A percentile compares a stretch with the other conserved stretches of the same genome.
phyloP scores from a whole-genome alignment of 2,113 vertebrate genomes.

The Neogobius melanostomus region DNA sequence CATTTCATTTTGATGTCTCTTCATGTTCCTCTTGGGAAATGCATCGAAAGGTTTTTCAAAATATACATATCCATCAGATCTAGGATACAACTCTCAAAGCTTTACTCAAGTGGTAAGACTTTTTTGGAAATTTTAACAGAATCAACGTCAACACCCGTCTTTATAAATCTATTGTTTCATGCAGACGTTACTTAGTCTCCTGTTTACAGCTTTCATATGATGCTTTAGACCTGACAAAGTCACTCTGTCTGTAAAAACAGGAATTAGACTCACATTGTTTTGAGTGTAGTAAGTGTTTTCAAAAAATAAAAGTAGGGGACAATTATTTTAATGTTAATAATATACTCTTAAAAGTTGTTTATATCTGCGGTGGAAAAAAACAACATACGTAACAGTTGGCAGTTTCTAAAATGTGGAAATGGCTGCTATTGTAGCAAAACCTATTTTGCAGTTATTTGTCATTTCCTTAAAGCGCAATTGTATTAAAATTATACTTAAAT shows the following conservation, averaged over 20 bases:
- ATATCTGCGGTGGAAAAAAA: neutral
- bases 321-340: neutral
- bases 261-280: conserved; percentile 21
- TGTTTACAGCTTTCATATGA: conserved; percentile 38
- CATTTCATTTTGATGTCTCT: conserved; percentile 2
- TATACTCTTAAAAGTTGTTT: neutral
- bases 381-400: neutral
- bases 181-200: conserved; percentile 39
- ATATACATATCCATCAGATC: conserved; percentile 7
- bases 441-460: too few species aligned
- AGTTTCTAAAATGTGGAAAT: too few species aligned
- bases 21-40: conserved; percentile 14
- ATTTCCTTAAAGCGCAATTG: too few species aligned
- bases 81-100: neutral
- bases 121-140: neutral
- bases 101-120: neutral
- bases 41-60: conserved; percentile 2
- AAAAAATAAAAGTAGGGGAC: neutral
- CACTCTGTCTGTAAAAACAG: conserved; percentile 19
- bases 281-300: conserved; percentile 41
- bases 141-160: neutral
- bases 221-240: conserved; percentile 26
- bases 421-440: too few species aligned
- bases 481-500: too few species aligned
- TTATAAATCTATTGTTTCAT: conserved; percentile 8